Base-by-base conservation (phyloP, 2,888 invertebrate species). In the Euzetes globulus region DNA sequence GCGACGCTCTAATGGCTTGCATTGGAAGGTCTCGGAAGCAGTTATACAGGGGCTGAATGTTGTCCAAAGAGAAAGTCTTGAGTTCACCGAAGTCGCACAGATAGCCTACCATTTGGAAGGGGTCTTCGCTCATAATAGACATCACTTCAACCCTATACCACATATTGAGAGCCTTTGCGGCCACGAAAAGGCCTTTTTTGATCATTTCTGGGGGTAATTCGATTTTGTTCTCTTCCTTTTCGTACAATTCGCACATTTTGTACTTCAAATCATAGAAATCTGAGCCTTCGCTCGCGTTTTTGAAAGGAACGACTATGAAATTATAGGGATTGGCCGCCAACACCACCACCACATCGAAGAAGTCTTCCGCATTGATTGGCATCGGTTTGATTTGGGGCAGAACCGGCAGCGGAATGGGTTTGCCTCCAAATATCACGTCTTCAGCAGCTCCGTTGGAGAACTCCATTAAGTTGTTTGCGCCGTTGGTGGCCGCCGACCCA, bases 81-180 rank as follows among this genome's bases (percentile, higher is more conserved):
- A 29, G 52, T 5, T 72, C 72, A 15, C 72, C 72, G n/a, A 58
- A 72, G 19, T 72, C 72, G 37, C 60, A 58, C 25, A 72, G 33
- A n/a, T 19, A 72, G 7, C 27, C n/a, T 7, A 72, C 37, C 41
- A 72, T 22, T 19, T 27, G 29, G 17, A 72, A 33, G 13, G 52
- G 52, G 9, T 72, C 41, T 29, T 19, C 15, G 9, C 15, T 58
- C 1, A 52, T n/a, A 5, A 72, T 19, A 6, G 5, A 2, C 55
- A 15, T 55, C 19, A 72, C 58, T 25, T 55, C 5, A 6, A 58
- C 25, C 2, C 72, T 25, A 33, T 29, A 52, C 72, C 72, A 72
- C 3, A 13, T 19, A 5, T 52, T n/a, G 33, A 15, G 1, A 13
- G 29, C n/a, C 22, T 58, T 58, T 13, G 17, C 58, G 22, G 55